Conservation (phyloP, 2,113 vertebrate genomes). For the Apodemus speciosus region DNA sequence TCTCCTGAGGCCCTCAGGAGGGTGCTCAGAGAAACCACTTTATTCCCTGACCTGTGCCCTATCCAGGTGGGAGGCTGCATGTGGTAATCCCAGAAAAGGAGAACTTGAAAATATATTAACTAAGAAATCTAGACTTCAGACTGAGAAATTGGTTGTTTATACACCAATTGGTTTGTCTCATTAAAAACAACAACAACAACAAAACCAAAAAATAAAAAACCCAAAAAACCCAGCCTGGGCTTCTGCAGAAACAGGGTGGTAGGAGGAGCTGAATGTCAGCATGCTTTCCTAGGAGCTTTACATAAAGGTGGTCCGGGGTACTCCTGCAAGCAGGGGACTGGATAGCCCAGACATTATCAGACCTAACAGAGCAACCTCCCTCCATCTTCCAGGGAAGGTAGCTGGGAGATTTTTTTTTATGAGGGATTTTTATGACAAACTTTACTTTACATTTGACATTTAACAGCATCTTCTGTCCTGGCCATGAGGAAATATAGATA, state of each 20-base stretch:
- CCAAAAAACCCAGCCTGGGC: background rate
- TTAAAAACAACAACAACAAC: background rate
- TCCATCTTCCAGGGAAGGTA: slow-evolving; percentile 40
- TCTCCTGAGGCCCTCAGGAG: background rate
- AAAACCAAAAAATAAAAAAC: background rate
- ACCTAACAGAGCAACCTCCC: slow-evolving; percentile 22
- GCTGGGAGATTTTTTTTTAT: slow-evolving; percentile 75
- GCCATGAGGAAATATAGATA: slow-evolving; percentile 80
- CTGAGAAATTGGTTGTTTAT: background rate
- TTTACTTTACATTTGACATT: slow-evolving; percentile 84
- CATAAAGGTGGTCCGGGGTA: slow-evolving; percentile 17
- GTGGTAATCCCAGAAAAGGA: slow-evolving; percentile 29
- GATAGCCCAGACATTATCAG: background rate
- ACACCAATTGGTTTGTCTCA: background rate
- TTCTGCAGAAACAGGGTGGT: slow-evolving; percentile 13
- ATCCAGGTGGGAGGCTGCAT: background rate
- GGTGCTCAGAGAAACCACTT: background rate
- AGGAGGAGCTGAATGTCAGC: slow-evolving; percentile 4
- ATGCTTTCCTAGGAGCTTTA: slow-evolving; percentile 36
- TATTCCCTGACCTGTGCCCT: background rate
- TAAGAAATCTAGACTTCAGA: slow-evolving; percentile 38
- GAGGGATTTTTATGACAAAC: slow-evolving; percentile 84
- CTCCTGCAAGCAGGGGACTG: background rate
- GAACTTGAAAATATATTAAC: slow-evolving; percentile 21
- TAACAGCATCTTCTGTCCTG: slow-evolving; percentile 82